phyloP scores from a whole-genome alignment of 2,797 vertebrate species.

The Dromococcyx pavoninus region DNA sequence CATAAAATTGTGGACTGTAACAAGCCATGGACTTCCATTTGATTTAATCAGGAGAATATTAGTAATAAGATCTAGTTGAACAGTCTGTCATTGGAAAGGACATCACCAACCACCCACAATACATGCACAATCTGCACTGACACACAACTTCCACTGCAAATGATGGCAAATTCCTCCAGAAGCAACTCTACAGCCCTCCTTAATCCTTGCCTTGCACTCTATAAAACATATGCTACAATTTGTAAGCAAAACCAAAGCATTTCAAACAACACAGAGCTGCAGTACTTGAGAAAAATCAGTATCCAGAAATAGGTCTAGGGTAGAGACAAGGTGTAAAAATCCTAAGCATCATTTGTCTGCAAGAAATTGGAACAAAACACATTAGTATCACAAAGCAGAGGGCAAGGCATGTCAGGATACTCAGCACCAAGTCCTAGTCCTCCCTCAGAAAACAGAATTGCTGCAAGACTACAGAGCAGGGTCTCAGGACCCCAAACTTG shows the following conservation, averaged over 20 bases:
- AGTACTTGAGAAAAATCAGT: background rate
- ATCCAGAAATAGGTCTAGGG: background rate
- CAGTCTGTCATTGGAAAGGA: background rate
- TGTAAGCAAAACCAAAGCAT: background rate
- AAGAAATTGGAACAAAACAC: background rate
- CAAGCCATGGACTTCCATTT: background rate
- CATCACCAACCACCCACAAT: background rate
- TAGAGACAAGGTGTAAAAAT: conserved; percentile 12
- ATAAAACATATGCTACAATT: background rate
- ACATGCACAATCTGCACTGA: background rate
- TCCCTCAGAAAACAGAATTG: background rate
- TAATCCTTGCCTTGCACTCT: background rate
- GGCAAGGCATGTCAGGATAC: background rate
- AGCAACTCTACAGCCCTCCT: background rate
- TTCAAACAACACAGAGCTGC: background rate
- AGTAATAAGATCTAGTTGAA: background rate
- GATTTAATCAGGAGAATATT: too few species aligned
- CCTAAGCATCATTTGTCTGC: background rate
- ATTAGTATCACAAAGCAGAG: background rate
- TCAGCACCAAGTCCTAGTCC: background rate
- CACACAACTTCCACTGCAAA: background rate
- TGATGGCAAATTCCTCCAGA: background rate
- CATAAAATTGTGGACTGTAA: background rate
- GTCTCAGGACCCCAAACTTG: background rate
- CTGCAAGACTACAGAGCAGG: background rate